Percentiles rank a stretch among this genome's conserved stretches.
Evolutionary conservation across 2,797 vertebrate genomes (phyloP).

Genomic region (Lagodon rhomboides): DNA sequence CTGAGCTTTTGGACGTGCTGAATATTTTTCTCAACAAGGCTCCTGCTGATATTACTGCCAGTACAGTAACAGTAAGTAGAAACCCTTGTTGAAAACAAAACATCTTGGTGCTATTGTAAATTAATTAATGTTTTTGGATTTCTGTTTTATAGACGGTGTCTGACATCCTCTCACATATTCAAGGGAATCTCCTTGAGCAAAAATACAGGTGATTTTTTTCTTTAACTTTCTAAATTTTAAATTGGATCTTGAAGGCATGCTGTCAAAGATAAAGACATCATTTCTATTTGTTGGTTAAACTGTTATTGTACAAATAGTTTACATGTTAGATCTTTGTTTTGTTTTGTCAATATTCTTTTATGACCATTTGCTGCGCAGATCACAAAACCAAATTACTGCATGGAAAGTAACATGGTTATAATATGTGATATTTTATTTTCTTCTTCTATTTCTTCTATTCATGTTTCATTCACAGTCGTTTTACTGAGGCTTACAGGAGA

Average conservation of each 20-base stretch:
- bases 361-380: not conserved
- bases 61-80: constrained; percentile 47
- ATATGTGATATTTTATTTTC: no score
- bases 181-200: constrained; percentile 69
- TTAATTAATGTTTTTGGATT: not conserved
- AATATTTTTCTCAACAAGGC: constrained; percentile 71
- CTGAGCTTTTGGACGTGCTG: constrained; percentile 83
- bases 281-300: not conserved
- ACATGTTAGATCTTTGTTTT: not conserved
- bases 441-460: no score
- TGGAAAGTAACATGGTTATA: not conserved
- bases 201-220: constrained; percentile 82
- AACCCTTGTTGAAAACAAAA: not conserved
- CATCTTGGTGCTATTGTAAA: not conserved
- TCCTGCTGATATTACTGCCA: constrained; percentile 47
- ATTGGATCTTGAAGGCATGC: not conserved
- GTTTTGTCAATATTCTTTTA: not conserved
- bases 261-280: not conserved
- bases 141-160: constrained; percentile 64
- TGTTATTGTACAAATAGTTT: not conserved
- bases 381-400: not conserved
- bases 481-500: constrained; percentile 59
- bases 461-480: constrained; percentile 53
- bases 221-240: not conserved
- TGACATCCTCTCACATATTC: constrained; percentile 67